phyloP scores from a whole-genome alignment of 2,888 invertebrate genomes.

The Maniola hyperantus region DNA sequence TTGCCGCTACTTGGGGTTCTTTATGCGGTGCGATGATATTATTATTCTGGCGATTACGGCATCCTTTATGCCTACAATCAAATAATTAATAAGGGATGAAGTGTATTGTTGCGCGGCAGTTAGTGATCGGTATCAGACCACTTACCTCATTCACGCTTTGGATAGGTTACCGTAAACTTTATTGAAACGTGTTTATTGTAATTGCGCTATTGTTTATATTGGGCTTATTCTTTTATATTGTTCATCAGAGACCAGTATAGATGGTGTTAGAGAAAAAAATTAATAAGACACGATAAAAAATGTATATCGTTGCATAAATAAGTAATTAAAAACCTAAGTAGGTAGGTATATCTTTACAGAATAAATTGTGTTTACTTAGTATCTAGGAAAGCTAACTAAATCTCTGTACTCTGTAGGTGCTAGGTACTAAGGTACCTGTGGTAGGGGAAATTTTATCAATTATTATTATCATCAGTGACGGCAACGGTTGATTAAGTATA shows the following conservation, averaged over 20 bases:
- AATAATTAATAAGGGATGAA: constrained; percentile 83
- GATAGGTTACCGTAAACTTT: constrained; percentile 68
- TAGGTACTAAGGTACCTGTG: constrained; percentile 42
- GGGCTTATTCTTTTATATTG: constrained; percentile 39
- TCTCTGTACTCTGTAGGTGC: too few species aligned
- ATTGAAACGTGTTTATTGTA: constrained; percentile 50
- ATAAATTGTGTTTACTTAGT: background rate
- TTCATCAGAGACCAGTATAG: background rate
- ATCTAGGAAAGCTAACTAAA: background rate
- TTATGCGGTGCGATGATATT: constrained; percentile 80
- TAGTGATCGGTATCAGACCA: constrained; percentile 75
- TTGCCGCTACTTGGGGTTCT: constrained; percentile 80
- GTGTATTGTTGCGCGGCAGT: constrained; percentile 74
- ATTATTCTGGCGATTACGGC: constrained; percentile 82
- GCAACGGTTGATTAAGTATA: constrained; percentile 43
- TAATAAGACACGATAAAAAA: background rate
- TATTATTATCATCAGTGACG: constrained; percentile 47
- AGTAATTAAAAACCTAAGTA: too few species aligned
- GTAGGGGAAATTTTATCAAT: constrained; percentile 18
- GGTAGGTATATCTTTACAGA: background rate
- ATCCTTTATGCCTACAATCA: constrained; percentile 82
- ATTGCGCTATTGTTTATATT: constrained; percentile 53
- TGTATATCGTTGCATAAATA: too few species aligned
- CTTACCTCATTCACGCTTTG: constrained; percentile 69
- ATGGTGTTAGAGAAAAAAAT: background rate